A percentile compares a stretch with the other conserved stretches of the same genome.
Evolutionary conservation across 2,797 vertebrate genomes (phyloP).

Genomic region (Alcedo quadribrachys): DNA sequence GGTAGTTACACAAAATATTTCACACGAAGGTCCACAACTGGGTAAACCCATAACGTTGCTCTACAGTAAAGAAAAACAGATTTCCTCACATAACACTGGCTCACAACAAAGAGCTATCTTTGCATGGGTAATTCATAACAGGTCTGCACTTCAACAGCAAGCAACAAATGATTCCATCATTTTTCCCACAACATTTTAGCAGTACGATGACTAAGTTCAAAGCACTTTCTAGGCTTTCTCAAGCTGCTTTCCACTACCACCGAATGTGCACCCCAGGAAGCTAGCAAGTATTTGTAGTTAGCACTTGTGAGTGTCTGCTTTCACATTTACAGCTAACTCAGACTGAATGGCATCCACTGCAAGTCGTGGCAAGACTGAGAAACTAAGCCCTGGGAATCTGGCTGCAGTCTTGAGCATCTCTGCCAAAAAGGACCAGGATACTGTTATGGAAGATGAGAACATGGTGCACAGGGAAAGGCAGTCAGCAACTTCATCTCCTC

Average conservation of each 20-base stretch:
- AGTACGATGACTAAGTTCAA: neutral
- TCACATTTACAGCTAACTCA: neutral
- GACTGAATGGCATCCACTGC: neutral
- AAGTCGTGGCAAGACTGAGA: neutral
- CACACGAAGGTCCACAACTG: neutral
- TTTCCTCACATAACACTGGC: neutral
- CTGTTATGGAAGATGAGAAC: neutral
- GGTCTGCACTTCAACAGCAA: constrained; percentile 1
- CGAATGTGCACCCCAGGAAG: accelerated
- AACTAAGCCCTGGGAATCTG: neutral
- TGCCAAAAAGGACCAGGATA: neutral
- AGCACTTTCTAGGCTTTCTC: constrained; percentile 3
- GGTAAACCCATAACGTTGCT: neutral
- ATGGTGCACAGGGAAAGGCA: neutral
- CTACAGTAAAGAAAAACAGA: neutral
- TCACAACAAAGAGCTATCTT: neutral
- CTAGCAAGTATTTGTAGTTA: neutral
- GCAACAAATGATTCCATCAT: neutral
- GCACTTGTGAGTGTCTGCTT: neutral
- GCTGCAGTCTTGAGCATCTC: neutral
- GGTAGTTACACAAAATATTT: neutral
- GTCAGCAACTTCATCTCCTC: neutral
- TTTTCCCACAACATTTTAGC: constrained; percentile 4
- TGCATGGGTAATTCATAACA: constrained; percentile 4
- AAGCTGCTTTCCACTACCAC: neutral